These are phyloP conservation scores for Pleuronectes platessa DNA, from an alignment of 2,113 vertebrate genomes.

Conservation along the genomic window DNA sequence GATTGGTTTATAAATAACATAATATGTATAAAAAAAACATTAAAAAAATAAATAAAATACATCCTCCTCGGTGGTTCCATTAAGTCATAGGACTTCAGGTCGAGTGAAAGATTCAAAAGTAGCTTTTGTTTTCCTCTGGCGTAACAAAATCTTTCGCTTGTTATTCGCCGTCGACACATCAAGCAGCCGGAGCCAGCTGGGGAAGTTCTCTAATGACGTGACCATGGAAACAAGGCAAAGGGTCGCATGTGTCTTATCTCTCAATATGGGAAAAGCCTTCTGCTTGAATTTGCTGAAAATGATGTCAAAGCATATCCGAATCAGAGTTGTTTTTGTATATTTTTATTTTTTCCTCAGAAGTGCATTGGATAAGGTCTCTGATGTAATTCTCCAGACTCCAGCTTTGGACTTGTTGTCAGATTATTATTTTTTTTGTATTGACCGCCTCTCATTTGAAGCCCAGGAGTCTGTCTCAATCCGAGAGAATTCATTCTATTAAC, in stretches of 20 bases:
- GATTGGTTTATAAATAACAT: neutral
- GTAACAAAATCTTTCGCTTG: slow-evolving; percentile 59
- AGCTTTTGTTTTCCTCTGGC: slow-evolving; percentile 12
- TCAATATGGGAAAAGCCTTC: slow-evolving; percentile 55
- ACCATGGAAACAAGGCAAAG: slow-evolving; percentile 81
- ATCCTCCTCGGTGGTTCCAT: too few relatives aligned
- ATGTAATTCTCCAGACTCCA: slow-evolving; percentile 1
- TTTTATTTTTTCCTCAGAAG: slow-evolving; percentile 8
- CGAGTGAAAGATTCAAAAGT: slow-evolving; percentile 4
- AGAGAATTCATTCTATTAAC: too few relatives aligned
- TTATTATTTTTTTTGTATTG: neutral
- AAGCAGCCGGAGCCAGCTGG: slow-evolving; percentile 70
- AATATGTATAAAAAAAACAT: neutral
- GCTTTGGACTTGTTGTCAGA: neutral
- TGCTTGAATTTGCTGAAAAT: slow-evolving; percentile 40
- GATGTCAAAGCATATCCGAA: slow-evolving; percentile 51
- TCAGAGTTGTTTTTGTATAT: neutral
- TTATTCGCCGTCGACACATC: slow-evolving; percentile 62
- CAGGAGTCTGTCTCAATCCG: neutral
- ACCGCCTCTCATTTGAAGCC: neutral
- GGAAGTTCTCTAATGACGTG: slow-evolving; percentile 79
- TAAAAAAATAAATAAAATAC: neutral
- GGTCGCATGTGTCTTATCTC: slow-evolving; percentile 71
- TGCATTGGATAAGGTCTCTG: slow-evolving; percentile 2
- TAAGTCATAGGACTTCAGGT: neutral